Evolutionary conservation across 2,888 invertebrate genomes (phyloP).

Genomic region (Lysandra bellargus): DNA sequence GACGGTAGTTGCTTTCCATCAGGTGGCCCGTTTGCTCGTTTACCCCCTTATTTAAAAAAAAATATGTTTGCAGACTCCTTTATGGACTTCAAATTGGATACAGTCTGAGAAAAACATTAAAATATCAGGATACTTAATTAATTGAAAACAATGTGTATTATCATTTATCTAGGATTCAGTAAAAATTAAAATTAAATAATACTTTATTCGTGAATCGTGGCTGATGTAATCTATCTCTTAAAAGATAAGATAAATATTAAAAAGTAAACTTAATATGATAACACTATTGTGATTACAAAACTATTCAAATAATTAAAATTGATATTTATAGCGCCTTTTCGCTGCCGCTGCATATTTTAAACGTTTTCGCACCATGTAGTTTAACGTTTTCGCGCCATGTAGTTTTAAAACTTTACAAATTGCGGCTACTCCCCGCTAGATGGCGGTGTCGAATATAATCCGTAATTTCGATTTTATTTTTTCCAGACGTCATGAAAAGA

Average conservation of each 20-base stretch:
- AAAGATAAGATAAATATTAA: neutral
- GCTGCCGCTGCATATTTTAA: neutral
- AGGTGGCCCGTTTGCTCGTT: no score
- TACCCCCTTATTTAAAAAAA: no score
- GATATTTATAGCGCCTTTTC: neutral
- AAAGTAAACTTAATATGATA: neutral
- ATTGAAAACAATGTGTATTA: no score
- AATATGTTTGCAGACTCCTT: no score
- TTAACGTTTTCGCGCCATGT: neutral
- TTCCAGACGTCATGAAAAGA: neutral
- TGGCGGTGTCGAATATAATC: neutral
- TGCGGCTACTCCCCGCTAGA: constrained; percentile 7
- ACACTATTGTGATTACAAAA: neutral
- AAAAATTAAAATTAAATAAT: neutral
- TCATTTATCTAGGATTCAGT: neutral
- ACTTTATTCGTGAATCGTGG: neutral
- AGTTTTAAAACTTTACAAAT: neutral
- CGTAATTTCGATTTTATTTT: neutral
- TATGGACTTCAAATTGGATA: no score
- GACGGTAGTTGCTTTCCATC: no score
- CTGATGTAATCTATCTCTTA: neutral
- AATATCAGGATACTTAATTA: neutral
- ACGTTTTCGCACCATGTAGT: neutral
- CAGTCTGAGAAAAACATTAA: neutral
- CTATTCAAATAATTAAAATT: neutral